Conservation (phyloP, 2,888 invertebrate species). For the Crematogaster levior region DNA sequence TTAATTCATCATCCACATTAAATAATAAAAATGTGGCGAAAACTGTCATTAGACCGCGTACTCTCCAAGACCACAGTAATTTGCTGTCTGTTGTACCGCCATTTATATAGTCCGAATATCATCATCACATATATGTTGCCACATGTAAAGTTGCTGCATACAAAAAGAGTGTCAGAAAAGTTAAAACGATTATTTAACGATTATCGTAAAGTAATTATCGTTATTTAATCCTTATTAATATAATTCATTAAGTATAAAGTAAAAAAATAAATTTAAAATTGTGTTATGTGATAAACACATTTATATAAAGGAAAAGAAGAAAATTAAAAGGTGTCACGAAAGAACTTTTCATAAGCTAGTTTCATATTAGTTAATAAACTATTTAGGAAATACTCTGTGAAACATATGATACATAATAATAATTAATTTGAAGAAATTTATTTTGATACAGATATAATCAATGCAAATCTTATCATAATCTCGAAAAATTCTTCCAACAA, state of each 20-base stretch:
- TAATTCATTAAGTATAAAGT: not conserved
- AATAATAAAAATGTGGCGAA: constrained; percentile 43
- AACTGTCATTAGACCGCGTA: constrained; percentile 31
- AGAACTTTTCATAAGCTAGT: no score
- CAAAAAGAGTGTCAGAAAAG: not conserved
- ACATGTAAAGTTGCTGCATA: not conserved
- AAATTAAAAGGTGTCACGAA: not conserved
- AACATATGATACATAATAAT: not conserved
- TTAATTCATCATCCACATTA: constrained; percentile 46
- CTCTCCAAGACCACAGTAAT: constrained; percentile 17
- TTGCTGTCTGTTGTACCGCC: not conserved
- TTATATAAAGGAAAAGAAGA: no score
- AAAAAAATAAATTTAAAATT: not conserved
- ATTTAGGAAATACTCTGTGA: not conserved
- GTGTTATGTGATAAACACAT: not conserved
- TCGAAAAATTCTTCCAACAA: not conserved
- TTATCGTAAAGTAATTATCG: not conserved
- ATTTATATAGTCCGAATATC: not conserved
- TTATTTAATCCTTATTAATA: not conserved
- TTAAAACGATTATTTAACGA: not conserved
- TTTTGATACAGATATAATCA: not conserved
- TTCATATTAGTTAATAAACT: no score
- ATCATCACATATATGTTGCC: not conserved
- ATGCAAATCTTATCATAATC: not conserved
- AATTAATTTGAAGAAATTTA: not conserved